A percentile compares a stretch with the other conserved stretches of the same genome.
phyloP scores from a whole-genome alignment of 1,140 invertebrate species.

The Zaprionus inermis region DNA sequence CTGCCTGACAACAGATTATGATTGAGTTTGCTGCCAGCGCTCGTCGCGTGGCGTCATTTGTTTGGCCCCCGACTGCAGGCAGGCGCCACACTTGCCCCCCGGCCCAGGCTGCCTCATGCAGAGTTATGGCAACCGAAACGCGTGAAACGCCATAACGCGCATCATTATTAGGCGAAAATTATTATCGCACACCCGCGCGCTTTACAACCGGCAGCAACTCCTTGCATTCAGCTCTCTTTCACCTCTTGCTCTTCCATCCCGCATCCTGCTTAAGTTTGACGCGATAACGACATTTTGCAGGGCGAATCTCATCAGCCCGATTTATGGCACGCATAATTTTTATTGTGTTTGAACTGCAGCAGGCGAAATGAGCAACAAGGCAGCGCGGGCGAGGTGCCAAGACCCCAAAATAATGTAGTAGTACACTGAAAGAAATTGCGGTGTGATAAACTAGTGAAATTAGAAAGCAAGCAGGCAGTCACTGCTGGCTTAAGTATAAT shows the following conservation, averaged over 20 bases:
- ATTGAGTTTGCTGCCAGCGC: slow-evolving; percentile 65
- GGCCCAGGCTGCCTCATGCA: slow-evolving; percentile 58
- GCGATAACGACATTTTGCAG: slow-evolving; percentile 69
- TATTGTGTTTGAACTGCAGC: slow-evolving; percentile 80
- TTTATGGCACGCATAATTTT: slow-evolving; percentile 82
- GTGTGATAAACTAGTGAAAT: not conserved
- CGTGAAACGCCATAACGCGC: slow-evolving; percentile 77
- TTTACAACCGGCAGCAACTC: slow-evolving; percentile 42
- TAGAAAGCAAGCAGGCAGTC: too few species aligned
- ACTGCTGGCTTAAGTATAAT: too few species aligned
- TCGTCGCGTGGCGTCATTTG: slow-evolving; percentile 36
- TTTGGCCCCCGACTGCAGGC: slow-evolving; percentile 39
- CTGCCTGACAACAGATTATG: slow-evolving; percentile 75
- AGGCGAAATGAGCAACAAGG: slow-evolving; percentile 56
- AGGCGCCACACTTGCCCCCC: slow-evolving; percentile 12
- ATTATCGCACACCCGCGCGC: slow-evolving; percentile 68
- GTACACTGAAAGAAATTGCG: slow-evolving; percentile 16
- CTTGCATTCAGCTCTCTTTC: not conserved
- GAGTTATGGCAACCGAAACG: slow-evolving; percentile 68
- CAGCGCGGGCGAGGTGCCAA: slow-evolving; percentile 35
- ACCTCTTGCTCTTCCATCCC: not conserved
- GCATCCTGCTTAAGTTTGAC: slow-evolving; percentile 62
- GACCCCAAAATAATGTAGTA: slow-evolving; percentile 42
- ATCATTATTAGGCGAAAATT: slow-evolving; percentile 83
- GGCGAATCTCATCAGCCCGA: slow-evolving; percentile 75